Base-by-base conservation (phyloP, 2,113 vertebrate genomes). In the Aphyosemion australe region DNA sequence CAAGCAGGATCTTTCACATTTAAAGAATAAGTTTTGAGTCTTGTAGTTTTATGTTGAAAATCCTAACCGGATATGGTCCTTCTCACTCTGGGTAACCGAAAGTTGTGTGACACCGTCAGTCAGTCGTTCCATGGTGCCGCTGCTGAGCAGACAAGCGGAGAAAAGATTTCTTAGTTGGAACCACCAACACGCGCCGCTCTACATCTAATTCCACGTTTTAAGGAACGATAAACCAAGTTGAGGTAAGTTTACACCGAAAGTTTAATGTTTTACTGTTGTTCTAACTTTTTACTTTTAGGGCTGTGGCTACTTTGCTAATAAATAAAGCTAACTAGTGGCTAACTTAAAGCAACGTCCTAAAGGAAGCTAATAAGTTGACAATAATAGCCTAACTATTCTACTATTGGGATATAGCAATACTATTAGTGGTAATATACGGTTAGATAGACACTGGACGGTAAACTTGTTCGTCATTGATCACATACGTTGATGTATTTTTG, bases 231-330 rank as follows among this genome's bases (percentile, higher is more conserved):
- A 55, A 76, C 4, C 1, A 0, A n/a, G 31, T 37, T 2, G 47
- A 76, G 87, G 87, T 89, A 48, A 75, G 76, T 20, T 49, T 4
- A n/a, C 43, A 9, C 4, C 0, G 3, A 45, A 0, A 51, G 3
- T 12, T 72, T 55, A 31, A 7, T 0, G 1, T 31, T 12, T 1
- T 34, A 14, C 2, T 41, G 10, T 53, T 42, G 5, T 59, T 32
- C n/a, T 7, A 78, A 84, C 63, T 78, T 81, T 84, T 76, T 52
- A 11, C 16, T 45, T 8, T 16, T 18, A 16, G 49, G 41, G 55
- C 61, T 66, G 46, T 62, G 72, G 78, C 76, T 78, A 62, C 42
- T 73, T 72, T 48, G 82, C 82, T 85, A 85, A 78, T 59, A 2
- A 12, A 4, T 71, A 57, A 72, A 79, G 80, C 82, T 57, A 39